Percentiles rank a stretch among this genome's conserved stretches.
Conservation (phyloP, 2,113 vertebrate genomes). For the Malaclemys terrapin region DNA sequence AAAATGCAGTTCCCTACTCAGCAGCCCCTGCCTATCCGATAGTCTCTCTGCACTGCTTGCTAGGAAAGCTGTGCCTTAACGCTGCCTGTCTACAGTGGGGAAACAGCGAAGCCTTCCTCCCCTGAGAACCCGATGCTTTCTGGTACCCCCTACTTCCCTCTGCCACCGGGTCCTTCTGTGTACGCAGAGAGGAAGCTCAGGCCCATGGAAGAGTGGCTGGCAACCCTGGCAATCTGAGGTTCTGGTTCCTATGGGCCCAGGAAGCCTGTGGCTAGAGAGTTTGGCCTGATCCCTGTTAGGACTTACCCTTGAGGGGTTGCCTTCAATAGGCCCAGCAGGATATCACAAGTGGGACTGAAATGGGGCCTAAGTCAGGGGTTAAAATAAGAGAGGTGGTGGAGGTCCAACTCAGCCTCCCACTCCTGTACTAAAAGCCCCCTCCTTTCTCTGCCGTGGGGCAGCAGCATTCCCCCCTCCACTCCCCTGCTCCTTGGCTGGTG, state of each 20-base stretch:
- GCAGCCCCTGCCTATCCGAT: too few relatives aligned
- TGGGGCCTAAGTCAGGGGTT: not conserved
- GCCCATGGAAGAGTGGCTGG: not conserved
- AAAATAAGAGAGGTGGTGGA: not conserved
- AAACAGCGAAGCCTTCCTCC: not conserved
- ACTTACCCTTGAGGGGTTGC: not conserved
- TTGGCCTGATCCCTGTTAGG: not conserved
- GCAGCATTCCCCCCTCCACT: not conserved
- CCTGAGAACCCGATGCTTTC: not conserved
- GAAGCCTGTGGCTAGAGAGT: not conserved
- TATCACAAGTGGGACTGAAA: not conserved
- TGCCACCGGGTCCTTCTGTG: not conserved
- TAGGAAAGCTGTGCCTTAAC: not conserved
- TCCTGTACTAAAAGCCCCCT: not conserved
- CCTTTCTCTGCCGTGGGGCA: not conserved
- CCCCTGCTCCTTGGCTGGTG: not conserved
- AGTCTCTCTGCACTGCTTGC: not conserved
- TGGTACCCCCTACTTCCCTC: not conserved
- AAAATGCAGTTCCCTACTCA: not conserved
- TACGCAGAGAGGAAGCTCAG: not conserved
- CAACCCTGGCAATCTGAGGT: not conserved
- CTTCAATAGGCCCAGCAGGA: not conserved
- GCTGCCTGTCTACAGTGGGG: not conserved
- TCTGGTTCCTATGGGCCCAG: not conserved
- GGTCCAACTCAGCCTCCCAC: not conserved